Percentiles rank a stretch among this genome's conserved stretches.
phyloP scores from a whole-genome alignment of 2,888 invertebrate genomes.

The Lasiommata megera region DNA sequence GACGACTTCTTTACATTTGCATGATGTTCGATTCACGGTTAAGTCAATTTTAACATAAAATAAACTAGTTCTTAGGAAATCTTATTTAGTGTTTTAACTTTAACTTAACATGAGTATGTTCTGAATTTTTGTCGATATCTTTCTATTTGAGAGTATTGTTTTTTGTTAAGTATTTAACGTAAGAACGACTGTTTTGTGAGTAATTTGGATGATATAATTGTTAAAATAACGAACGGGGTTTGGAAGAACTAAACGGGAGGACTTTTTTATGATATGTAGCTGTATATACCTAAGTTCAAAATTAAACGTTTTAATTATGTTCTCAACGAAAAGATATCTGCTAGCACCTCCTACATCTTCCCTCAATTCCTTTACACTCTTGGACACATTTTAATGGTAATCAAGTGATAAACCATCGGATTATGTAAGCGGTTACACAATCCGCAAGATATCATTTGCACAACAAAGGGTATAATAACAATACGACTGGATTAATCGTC shows the following conservation, averaged over 20 bases:
- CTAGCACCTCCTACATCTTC: not conserved
- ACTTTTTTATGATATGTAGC: too few species aligned
- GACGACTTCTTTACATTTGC: not conserved
- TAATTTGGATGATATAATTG: too few species aligned
- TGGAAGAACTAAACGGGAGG: too few species aligned
- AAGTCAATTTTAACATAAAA: not conserved
- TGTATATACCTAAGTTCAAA: too few species aligned
- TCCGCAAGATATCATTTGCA: constrained; percentile 36
- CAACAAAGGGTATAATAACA: constrained; percentile 48
- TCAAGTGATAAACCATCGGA: not conserved
- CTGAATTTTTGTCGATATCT: too few species aligned
- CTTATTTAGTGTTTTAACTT: not conserved
- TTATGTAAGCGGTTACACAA: constrained; percentile 32
- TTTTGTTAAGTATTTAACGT: too few species aligned
- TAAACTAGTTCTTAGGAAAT: not conserved
- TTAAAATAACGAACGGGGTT: too few species aligned
- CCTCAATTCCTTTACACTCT: not conserved
- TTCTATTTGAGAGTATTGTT: too few species aligned
- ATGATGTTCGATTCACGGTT: not conserved
- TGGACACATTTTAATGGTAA: constrained; percentile 4
- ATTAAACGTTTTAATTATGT: too few species aligned
- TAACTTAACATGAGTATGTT: too few species aligned
- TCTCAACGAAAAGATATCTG: too few species aligned
- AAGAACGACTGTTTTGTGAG: too few species aligned
- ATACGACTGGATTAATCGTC: constrained; percentile 65